Conservation (phyloP, 1,140 invertebrate species). For the Zaprionus lachaisei region DNA sequence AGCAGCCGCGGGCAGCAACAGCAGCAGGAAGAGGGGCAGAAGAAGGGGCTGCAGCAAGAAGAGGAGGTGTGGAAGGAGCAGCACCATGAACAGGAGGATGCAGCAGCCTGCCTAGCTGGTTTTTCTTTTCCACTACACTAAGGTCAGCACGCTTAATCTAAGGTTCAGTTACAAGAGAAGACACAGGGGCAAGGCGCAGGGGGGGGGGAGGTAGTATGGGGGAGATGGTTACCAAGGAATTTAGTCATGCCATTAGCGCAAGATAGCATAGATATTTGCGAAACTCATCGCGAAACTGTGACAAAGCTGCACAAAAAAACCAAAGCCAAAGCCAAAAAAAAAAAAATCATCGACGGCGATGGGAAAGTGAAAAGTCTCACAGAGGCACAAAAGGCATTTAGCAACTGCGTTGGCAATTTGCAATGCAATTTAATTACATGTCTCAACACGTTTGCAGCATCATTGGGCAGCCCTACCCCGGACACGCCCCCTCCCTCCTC, state of each 20-base stretch:
- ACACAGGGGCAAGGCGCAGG: background rate
- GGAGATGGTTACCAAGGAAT: background rate
- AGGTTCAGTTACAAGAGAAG: background rate
- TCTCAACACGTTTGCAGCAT: constrained; percentile 15
- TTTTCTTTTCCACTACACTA: background rate
- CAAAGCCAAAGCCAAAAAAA: constrained; percentile 6
- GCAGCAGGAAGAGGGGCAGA: background rate
- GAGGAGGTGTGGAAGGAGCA: background rate
- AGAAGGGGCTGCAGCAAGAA: background rate
- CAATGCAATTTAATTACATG: constrained; percentile 39
- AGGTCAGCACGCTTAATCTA: constrained; percentile 19
- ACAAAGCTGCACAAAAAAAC: constrained; percentile 10
- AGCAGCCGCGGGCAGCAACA: constrained; percentile 4
- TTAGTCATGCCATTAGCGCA: constrained; percentile 37
- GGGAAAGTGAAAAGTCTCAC: constrained; percentile 55
- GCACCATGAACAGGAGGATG: background rate
- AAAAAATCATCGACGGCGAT: constrained; percentile 31
- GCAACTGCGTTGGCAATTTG: constrained; percentile 17
- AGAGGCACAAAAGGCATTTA: constrained; percentile 5
- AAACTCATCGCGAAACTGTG: constrained; percentile 24
- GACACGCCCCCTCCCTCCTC: background rate
- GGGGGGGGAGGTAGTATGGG: background rate
- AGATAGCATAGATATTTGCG: constrained; percentile 19
- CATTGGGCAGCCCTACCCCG: constrained; percentile 4
- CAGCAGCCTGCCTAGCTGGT: background rate